A percentile compares a stretch with the other conserved stretches of the same genome.
Evolutionary conservation across 2,888 invertebrate species (phyloP).

Genomic region (Melanophora roralis): DNA sequence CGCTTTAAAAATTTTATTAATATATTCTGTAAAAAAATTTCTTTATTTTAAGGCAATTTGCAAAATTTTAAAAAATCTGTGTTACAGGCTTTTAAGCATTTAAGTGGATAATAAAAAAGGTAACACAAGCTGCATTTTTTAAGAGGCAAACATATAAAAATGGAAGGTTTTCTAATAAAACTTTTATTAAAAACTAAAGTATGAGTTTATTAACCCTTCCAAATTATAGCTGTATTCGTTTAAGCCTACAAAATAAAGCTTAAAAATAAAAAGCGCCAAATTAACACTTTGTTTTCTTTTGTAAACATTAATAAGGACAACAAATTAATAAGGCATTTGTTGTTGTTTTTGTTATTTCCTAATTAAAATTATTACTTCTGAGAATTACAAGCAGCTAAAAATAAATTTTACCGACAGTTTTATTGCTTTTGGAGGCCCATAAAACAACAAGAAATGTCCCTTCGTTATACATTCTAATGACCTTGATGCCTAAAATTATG

Average conservation of each 20-base stretch:
- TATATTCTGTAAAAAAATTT: conserved; percentile 17
- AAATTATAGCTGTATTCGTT: conserved; percentile 14
- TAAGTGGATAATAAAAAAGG: conserved; percentile 31
- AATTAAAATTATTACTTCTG: conserved; percentile 16
- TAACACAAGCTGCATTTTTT: conserved; percentile 14
- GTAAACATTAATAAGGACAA: neutral
- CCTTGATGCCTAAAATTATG: conserved; percentile 54
- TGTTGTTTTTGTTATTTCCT: conserved; percentile 4
- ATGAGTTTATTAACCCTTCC: conserved; percentile 22
- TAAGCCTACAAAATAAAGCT: neutral
- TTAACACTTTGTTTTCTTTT: too few relatives aligned
- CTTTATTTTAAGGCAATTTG: conserved; percentile 32
- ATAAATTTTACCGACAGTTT: conserved; percentile 58
- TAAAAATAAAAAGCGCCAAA: conserved; percentile 10
- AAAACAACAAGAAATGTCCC: conserved; percentile 43
- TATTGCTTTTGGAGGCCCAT: conserved; percentile 36
- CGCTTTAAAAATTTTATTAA: neutral
- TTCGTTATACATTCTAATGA: conserved; percentile 50
- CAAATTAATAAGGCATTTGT: conserved; percentile 1
- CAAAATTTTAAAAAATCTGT: conserved; percentile 3
- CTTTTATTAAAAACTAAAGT: conserved; percentile 5
- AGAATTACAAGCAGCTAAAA: neutral
- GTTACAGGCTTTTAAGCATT: conserved; percentile 37
- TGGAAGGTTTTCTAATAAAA: neutral
- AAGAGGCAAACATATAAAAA: neutral